Evolutionary conservation across 1,140 invertebrate genomes (phyloP).

Genomic region (Procambarus clarkii): DNA sequence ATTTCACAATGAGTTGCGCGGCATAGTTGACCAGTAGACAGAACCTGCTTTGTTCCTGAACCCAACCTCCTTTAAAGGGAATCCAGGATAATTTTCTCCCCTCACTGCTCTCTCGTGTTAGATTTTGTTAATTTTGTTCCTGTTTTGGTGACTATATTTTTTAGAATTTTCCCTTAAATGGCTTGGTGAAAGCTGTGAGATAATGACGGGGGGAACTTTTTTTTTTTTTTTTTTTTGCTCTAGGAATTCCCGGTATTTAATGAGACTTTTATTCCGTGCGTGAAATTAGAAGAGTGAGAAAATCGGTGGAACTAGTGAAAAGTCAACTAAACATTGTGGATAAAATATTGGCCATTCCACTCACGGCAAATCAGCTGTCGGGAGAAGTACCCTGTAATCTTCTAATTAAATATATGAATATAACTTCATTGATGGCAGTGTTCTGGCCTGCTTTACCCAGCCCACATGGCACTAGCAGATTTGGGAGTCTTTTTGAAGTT

Average conservation of each 20-base stretch:
- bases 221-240: neutral
- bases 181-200: neutral
- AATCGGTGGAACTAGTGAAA: neutral
- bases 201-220: neutral
- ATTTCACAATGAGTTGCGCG: constrained; percentile 67
- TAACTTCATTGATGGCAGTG: constrained; percentile 70
- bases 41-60: constrained; percentile 41
- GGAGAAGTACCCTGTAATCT: constrained; percentile 59
- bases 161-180: too few relatives aligned
- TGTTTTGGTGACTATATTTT: neutral
- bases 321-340: constrained; percentile 56
- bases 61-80: constrained; percentile 39
- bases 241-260: neutral
- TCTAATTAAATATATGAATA: constrained; percentile 70
- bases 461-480: constrained; percentile 63
- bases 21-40: constrained; percentile 56
- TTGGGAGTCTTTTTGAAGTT: constrained; percentile 41
- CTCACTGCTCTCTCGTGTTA: neutral
- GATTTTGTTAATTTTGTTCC: neutral
- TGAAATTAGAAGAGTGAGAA: constrained; percentile 12
- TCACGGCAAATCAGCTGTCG: constrained; percentile 62
- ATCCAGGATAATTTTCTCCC: constrained; percentile 15
- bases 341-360: neutral
- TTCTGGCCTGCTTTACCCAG: constrained; percentile 66
- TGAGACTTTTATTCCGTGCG: neutral